Conservation (phyloP, 1,140 invertebrate genomes). For the Tribolium castaneum region DNA sequence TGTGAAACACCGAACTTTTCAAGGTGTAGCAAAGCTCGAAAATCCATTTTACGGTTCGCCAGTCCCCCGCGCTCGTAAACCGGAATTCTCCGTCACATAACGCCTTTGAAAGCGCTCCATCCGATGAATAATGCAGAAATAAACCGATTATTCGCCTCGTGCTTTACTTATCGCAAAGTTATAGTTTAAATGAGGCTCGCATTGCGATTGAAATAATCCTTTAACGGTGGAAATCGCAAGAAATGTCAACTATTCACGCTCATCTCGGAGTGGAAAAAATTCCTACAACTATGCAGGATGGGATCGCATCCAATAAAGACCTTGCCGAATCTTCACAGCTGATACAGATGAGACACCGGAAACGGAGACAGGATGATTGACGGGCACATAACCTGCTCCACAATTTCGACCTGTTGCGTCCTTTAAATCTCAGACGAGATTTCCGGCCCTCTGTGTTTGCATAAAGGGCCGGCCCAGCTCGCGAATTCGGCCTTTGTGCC, state of each 20-base stretch:
- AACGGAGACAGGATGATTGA: constrained; percentile 42
- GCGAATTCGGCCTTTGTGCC: not conserved
- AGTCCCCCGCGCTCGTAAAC: not conserved
- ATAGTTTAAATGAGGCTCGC: not conserved
- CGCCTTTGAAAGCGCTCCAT: not conserved
- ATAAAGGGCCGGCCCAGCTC: not conserved
- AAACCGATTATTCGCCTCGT: constrained; percentile 51
- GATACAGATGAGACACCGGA: constrained; percentile 40
- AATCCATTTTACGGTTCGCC: not conserved
- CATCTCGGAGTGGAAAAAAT: not conserved
- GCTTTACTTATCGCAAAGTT: constrained; percentile 17
- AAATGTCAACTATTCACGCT: not conserved
- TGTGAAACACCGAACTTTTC: too few relatives aligned
- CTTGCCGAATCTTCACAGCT: constrained; percentile 40
- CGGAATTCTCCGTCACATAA: not conserved
- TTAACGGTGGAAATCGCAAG: not conserved
- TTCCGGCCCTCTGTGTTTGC: constrained; percentile 32
- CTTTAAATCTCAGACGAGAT: constrained; percentile 26
- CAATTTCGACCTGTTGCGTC: constrained; percentile 41
- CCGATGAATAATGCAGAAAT: constrained; percentile 37
- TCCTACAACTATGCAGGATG: not conserved
- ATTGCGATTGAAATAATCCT: constrained; percentile 15
- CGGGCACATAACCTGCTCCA: constrained; percentile 40
- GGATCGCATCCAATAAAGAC: not conserved
- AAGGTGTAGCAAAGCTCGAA: too few relatives aligned